Percentiles rank a stretch among this genome's conserved stretches.
phyloP scores from a whole-genome alignment of 2,888 invertebrate species.

The Pelosia muscerda region DNA sequence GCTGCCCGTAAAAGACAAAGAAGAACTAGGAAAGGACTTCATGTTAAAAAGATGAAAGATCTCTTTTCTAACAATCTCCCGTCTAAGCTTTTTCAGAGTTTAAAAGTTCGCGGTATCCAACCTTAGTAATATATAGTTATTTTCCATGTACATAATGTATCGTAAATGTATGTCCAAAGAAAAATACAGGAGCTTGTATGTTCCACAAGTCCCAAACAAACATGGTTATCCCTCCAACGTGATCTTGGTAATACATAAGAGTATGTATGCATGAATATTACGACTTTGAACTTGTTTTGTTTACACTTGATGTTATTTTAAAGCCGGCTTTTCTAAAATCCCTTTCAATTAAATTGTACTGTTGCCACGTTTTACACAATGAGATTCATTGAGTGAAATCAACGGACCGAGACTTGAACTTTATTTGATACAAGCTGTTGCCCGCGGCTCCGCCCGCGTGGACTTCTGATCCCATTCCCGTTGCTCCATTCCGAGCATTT shows the following conservation, averaged over 20 bases:
- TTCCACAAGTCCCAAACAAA: conserved; percentile 1
- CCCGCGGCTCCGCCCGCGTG: no score
- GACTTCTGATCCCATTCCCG: no score
- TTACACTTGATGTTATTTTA: neutral
- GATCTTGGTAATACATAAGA: neutral
- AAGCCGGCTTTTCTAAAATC: neutral
- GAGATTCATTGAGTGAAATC: no score
- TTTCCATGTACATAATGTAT: neutral
- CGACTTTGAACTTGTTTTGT: neutral
- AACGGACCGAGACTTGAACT: no score
- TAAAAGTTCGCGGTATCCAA: neutral
- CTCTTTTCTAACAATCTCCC: neutral
- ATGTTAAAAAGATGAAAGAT: neutral
- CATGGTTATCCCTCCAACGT: neutral
- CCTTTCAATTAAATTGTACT: no score
- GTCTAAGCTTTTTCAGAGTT: neutral
- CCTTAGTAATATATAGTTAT: neutral
- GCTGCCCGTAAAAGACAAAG: no score
- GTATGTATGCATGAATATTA: neutral
- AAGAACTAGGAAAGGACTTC: no score
- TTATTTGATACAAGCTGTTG: no score
- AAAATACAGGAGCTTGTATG: neutral
- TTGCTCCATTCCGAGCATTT: no score
- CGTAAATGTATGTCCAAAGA: neutral
- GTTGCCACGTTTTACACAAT: no score